Evolutionary conservation across 2,888 invertebrate genomes (phyloP), one percentile per base, ranked within the genome.

Genomic region (Schizotus pectinicornis): DNA sequence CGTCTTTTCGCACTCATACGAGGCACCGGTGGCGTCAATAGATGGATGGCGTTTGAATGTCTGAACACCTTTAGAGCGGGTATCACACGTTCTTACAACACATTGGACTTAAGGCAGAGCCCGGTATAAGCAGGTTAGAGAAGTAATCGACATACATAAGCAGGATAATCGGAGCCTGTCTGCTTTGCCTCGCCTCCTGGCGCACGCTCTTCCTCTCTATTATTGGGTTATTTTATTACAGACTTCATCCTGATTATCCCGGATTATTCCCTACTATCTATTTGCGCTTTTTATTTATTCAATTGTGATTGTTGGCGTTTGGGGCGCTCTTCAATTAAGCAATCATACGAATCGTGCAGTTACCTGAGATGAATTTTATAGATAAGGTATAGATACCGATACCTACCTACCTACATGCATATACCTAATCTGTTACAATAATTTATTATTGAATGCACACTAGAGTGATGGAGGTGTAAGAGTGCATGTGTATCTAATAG

Each of bases 171-270:
- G 62, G 60, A 62, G 64, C 55, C 61, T 59, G 61, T 56, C 64
- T 59, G 59, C 59, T 60, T 58, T 60, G 59, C 61, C 63, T 59
- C 57, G 61, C 45, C 61, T 62, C 54, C 54, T 64, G 56, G 57
- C 64, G 56, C 59, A 59, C 62, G 58, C 58, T 64, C 61, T 48
- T 59, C 42, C 56, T 56, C 59, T 62, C 64, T 64, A 67, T 68
- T 71, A 68, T 71, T 67, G 63, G 68, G 65, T 69, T 67, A 70
- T 67, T 67, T 72, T 69, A 69, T 71, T 71, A 68, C 65, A 63
- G 61, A 59, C 60, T 62, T 71, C 61, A 69, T 64, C 70, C 70
- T 64, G 72, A 72, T 71, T 70, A 72, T 72, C 72, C 69, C 64
- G 59, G 67, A 67, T 70, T 69, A 70, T 57, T 63, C 61, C 47